Base-by-base conservation (phyloP, 2,797 vertebrate species). In the Sebastes nivosus region DNA sequence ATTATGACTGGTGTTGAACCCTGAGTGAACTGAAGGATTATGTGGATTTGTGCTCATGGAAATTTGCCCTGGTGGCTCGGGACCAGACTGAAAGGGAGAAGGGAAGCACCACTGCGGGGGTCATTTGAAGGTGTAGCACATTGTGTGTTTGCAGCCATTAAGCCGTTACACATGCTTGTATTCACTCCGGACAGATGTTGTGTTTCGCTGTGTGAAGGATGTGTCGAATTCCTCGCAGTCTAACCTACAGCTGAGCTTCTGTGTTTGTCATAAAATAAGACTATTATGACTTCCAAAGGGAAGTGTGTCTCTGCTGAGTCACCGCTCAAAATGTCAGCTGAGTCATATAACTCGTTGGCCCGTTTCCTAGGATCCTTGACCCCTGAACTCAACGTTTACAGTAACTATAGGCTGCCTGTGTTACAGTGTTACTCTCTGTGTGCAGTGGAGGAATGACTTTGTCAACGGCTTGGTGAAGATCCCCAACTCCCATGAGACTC, bases 361-460 rank as follows among this genome's bases (percentile, higher is more conserved):
- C 16, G 50, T 20, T 52, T 52, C 50, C 18, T 20, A 50, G 46
- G 16, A 50, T 50, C 46, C 8, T 52, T 52, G 20, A 52, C 8
- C 50, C 50, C 50, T 52, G 50, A 52, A 52, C 20, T 52, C 50
- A 52, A 52, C 18, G 50, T 9, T 52, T n/a, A 52, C 50, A 50
- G 46, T 50, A 20, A 50, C 16, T 20, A 50, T 20, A 20, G 46
- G 46, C 38, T 42, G 38, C 13, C 38, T 42, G 38, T 42, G 8
- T n/a, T 7, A 52, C 38, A 60, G 25, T 70, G 30, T 25, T 72
- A 1, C 27, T 80, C 50, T 78, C 8, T 79, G 6, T 74, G 29
- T 67, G 73, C 84, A 99, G 99, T 99, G 98, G 98, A 95, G 98
- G 89, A 95, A 96, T 90, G 98, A 99, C 92, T 99, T 99, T 94